Percentiles rank a stretch among this genome's conserved stretches.
Conservation (phyloP, 1,140 invertebrate species). For the Trachymyrmex cornetzi region DNA sequence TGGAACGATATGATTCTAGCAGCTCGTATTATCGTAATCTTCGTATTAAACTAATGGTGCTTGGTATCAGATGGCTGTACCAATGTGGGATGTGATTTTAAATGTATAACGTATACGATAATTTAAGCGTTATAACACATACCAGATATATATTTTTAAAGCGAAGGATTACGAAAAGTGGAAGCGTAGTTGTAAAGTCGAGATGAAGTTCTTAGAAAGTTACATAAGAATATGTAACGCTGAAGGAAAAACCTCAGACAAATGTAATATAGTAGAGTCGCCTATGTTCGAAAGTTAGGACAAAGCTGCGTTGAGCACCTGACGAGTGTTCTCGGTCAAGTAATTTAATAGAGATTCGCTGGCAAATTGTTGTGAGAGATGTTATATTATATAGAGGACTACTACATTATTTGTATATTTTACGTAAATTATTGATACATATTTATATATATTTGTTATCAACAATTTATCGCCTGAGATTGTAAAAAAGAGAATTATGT, state of each 20-base stretch:
- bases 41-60: constrained; percentile 42
- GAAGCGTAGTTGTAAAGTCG: background rate
- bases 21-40: constrained; percentile 38
- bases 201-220: background rate
- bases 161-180: background rate
- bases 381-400: background rate
- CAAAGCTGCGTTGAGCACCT: constrained; percentile 20
- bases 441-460: constrained; percentile 22
- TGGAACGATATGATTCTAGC: background rate
- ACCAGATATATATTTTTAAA: constrained; percentile 56
- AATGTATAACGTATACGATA: constrained; percentile 36
- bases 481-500: background rate
- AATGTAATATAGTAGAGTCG: background rate
- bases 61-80: background rate
- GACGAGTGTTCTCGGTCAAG: constrained; percentile 39
- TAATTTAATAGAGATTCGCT: constrained; percentile 2
- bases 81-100: constrained; percentile 41
- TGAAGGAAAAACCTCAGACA: background rate
- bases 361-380: background rate
- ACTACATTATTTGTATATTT: constrained; percentile 8
- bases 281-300: constrained; percentile 31
- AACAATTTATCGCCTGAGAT: constrained; percentile 15
- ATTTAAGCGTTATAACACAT: constrained; percentile 31
- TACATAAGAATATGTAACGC: background rate
- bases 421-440: constrained; percentile 35